phyloP scores from a whole-genome alignment of 1,140 invertebrate genomes.

The Pseudoatta argentina region DNA sequence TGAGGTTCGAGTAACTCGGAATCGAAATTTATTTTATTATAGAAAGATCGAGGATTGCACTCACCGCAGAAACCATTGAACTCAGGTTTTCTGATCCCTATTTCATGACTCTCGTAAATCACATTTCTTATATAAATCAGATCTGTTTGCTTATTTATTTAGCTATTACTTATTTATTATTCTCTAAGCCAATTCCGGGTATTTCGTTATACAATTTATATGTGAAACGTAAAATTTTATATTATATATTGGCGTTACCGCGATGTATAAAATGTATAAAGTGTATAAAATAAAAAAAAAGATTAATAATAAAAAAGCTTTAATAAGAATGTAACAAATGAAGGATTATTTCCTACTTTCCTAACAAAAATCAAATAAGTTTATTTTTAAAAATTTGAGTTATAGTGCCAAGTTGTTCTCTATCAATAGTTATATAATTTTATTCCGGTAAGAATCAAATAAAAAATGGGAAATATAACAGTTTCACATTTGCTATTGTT shows the following conservation, averaged over 20 bases:
- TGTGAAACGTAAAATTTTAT: neutral
- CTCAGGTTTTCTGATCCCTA: neutral
- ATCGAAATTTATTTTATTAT: conserved; percentile 43
- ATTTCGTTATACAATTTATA: neutral
- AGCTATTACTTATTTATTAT: conserved; percentile 31
- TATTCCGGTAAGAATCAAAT: too few species aligned
- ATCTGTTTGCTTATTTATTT: conserved; percentile 13
- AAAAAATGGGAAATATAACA: too few species aligned
- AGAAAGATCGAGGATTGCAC: conserved; percentile 43
- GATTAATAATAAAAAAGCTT: neutral
- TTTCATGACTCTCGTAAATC: conserved; percentile 3
- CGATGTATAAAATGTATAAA: neutral
- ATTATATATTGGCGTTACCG: neutral
- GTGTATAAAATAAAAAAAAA: neutral
- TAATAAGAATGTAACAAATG: neutral
- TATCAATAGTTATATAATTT: too few species aligned
- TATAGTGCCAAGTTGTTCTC: too few species aligned
- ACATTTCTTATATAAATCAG: conserved; percentile 19
- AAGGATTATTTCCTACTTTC: too few species aligned
- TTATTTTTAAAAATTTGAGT: too few species aligned
- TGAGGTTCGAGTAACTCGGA: neutral
- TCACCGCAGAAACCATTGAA: neutral
- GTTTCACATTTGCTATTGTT: too few species aligned
- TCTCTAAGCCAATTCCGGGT: neutral
- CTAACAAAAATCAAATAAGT: too few species aligned